Base-by-base conservation (phyloP, 2,797 vertebrate genomes). In the Vipera ursinii region DNA sequence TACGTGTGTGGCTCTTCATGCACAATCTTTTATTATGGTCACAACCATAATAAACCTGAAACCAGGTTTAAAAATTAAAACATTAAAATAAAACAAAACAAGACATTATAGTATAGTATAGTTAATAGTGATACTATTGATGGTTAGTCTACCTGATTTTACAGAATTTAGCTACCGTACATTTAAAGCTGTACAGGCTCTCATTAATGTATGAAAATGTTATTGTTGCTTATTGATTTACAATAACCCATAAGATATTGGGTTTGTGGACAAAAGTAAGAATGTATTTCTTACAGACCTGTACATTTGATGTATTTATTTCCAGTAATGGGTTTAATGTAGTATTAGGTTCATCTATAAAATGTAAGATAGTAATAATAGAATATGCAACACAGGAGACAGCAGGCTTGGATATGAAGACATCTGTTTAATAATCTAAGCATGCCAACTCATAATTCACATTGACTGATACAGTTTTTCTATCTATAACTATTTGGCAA, bases 181-280 rank as follows among this genome's bases (percentile, higher is more conserved):
- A 0, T 20, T 32, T 38, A 73, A 73, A 73, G 32, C 15, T 15
- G 6, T 73, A 15, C 15, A 2, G 92, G 91, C 53, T 93, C 56
- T 73, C 89, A 38, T 87, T 88, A 88, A 60, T 3, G 28, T 90
- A n/a, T 14, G 48, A 94, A 94, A 94, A 59, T 8, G 38, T 3
- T 85, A 61, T 87, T 94, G 63, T 61, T 26, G 53, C 57, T 87
- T 61, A 86, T 6, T 14, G 60, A 17, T 93, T 95, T 90, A 87
- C n/a, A 15, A 44, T 26, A 94, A 24, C 59, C 44, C 17, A 48
- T 65, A 93, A 88, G 13, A 28, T 20, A 63, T 57, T 85, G 22
- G 28, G 88, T 14, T 90, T 28, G 3, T 89, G n/a, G 87, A 65
- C 91, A 26, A 95, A 91, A 89, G 61, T 53, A 94, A 94, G 51